These are phyloP conservation scores for Xerus rutilus DNA, from an alignment of 2,797 vertebrate species.

Conservation along the genomic window DNA sequence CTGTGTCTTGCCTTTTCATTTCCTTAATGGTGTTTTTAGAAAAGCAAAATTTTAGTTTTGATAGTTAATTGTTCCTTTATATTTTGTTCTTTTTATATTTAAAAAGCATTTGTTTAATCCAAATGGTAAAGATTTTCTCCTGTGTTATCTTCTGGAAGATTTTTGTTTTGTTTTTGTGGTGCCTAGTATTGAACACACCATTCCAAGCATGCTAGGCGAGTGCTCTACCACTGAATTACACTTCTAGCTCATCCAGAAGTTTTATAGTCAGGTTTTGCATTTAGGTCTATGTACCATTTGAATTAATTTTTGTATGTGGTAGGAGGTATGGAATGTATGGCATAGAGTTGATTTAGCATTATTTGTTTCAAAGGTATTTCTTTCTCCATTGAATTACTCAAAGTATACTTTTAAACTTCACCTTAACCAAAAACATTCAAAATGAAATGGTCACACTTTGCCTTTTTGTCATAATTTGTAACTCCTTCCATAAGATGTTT, in stretches of 20 bases:
- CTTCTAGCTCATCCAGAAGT: background rate
- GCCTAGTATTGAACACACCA: background rate
- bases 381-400: constrained; percentile 8
- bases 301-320: constrained; percentile 33
- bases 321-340: background rate
- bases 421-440: constrained; percentile 33
- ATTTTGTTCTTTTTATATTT: constrained; percentile 18
- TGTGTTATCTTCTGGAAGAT: background rate
- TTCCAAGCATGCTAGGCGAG: too few species aligned
- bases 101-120: background rate
- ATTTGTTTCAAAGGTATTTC: constrained; percentile 18
- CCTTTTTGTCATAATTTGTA: constrained; percentile 25
- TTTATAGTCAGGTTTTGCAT: constrained; percentile 46
- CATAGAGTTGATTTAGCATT: background rate
- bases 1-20: constrained; percentile 18
- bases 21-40: constrained; percentile 55
- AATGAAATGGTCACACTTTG: constrained; percentile 46
- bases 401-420: constrained; percentile 25
- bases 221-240: background rate
- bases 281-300: constrained; percentile 4
- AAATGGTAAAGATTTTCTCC: constrained; percentile 44
- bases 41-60: constrained; percentile 36
- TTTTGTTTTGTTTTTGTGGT: background rate
- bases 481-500: background rate
- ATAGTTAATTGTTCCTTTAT: background rate